Conservation (phyloP, 2,113 vertebrate genomes). For the Thymallus thymallus region DNA sequence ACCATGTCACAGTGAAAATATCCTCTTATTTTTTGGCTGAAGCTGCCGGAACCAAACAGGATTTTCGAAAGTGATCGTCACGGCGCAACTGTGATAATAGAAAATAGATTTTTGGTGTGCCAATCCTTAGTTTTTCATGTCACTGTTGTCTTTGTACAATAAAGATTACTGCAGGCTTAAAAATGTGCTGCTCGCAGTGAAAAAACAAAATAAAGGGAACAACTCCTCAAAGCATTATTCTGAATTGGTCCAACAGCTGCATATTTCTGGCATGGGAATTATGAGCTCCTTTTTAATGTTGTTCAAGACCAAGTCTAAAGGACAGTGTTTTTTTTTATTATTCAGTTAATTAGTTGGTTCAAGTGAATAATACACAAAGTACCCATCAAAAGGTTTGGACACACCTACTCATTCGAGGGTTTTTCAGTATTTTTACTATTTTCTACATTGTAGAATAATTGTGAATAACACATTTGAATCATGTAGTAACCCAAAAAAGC, state of each 20-base stretch:
- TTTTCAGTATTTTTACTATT: too few relatives aligned
- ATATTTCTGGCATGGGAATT: not conserved
- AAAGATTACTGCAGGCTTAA: constrained; percentile 7
- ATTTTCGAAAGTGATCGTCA: constrained; percentile 35
- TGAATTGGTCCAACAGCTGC: not conserved
- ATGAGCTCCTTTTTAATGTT: too few relatives aligned
- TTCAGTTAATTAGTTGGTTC: too few relatives aligned
- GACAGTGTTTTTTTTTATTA: too few relatives aligned
- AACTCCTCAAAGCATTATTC: not conserved
- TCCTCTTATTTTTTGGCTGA: constrained; percentile 8
- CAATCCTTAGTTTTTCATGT: constrained; percentile 16
- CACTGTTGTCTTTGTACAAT: constrained; percentile 17
- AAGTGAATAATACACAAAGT: too few relatives aligned
- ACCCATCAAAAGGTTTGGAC: too few relatives aligned
- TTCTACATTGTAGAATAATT: too few relatives aligned
- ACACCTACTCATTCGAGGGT: too few relatives aligned
- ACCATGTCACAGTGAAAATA: not conserved
- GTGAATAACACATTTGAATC: too few relatives aligned
- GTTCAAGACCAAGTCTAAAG: too few relatives aligned
- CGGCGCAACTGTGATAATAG: constrained; percentile 34
- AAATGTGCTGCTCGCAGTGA: not conserved
- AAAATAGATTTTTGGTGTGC: constrained; percentile 23
- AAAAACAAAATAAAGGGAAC: not conserved
- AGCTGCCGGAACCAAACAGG: constrained; percentile 25
- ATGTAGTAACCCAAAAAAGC: too few relatives aligned